Evolutionary conservation across 2,113 vertebrate genomes (phyloP).

Genomic region (Motacilla tschutschensis): DNA sequence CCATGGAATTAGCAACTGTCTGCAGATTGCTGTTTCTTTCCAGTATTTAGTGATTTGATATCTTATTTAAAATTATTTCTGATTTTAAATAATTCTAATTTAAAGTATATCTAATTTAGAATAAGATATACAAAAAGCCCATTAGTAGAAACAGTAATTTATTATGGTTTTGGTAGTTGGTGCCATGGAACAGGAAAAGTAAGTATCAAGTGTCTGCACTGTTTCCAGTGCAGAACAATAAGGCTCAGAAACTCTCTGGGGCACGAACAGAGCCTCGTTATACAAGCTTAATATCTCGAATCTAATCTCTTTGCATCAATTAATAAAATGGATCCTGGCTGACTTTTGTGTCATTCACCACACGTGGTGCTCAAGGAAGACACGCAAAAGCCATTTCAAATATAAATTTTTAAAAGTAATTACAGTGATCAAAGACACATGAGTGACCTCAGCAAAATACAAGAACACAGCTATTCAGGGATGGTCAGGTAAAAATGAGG

Average conservation of each 20-base stretch:
- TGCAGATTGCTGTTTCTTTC: neutral
- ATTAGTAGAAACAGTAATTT: neutral
- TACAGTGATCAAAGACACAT: neutral
- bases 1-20: neutral
- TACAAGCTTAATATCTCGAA: neutral
- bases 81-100: neutral
- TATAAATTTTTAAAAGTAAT: slow-evolving; percentile 42
- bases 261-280: neutral
- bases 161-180: accelerated
- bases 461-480: neutral
- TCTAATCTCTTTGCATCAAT: slow-evolving; percentile 35
- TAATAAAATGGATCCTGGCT: slow-evolving; percentile 37
- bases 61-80: neutral
- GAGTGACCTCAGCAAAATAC: neutral
- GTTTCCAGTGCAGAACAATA: neutral
- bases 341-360: neutral
- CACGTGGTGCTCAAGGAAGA: neutral
- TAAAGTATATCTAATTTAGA: neutral
- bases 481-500: neutral
- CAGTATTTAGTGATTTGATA: neutral
- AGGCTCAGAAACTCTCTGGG: neutral
- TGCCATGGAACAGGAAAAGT: neutral
- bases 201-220: neutral
- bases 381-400: slow-evolving; percentile 25
- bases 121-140: neutral